Evolutionary conservation across 2,888 invertebrate genomes (phyloP).

Genomic region (Thysanoteuthis rhombus): DNA sequence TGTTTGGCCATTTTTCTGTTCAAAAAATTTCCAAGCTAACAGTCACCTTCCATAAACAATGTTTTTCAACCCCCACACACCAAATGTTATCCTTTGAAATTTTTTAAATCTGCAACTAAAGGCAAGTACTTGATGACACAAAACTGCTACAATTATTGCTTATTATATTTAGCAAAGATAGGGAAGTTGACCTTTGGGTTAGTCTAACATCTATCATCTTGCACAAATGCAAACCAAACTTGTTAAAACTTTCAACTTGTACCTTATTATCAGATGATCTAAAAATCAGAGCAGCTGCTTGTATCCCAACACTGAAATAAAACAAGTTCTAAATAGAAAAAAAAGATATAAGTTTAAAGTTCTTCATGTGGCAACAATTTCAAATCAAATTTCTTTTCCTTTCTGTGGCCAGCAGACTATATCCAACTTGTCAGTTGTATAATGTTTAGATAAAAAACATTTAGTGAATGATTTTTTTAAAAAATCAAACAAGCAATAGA

Average conservation of each 20-base stretch:
- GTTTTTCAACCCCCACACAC: background rate
- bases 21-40: background rate
- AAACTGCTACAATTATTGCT: slow-evolving; percentile 12
- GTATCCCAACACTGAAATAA: background rate
- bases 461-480: too few species aligned
- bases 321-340: background rate
- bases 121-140: background rate
- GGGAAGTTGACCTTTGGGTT: background rate
- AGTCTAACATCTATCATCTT: background rate
- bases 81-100: background rate
- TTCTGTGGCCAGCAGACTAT: too few species aligned
- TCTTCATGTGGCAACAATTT: too few species aligned
- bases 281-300: background rate
- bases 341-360: background rate
- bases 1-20: background rate
- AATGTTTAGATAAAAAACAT: too few species aligned
- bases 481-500: too few species aligned
- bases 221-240: background rate
- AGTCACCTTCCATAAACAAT: background rate
- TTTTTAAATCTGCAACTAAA: background rate
- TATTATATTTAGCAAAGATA: background rate
- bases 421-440: too few species aligned
- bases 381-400: too few species aligned
- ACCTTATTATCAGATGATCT: background rate
- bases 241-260: background rate